Evolutionary conservation across 2,888 invertebrate genomes (phyloP).

Genomic region (Himalopsyche japonica): DNA sequence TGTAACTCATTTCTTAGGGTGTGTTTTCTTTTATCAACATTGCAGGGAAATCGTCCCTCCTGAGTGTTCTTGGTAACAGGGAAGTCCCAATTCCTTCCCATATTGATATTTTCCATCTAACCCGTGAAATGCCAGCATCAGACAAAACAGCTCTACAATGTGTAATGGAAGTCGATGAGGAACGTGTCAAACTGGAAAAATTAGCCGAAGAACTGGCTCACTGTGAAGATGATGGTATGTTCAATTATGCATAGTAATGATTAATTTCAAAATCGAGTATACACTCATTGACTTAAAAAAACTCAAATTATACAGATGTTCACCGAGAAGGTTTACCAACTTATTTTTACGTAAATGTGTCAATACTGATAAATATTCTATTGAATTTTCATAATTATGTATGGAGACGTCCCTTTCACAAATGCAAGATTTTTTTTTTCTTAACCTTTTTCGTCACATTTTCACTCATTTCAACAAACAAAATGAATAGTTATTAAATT

Average conservation of each 20-base stretch:
- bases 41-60: slow-evolving; percentile 87
- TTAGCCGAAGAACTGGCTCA: slow-evolving; percentile 88
- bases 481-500: no score
- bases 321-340: no score
- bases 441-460: no score
- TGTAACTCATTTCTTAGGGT: neutral
- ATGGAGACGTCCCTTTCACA: no score
- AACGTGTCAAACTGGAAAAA: slow-evolving; percentile 86
- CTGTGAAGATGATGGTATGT: slow-evolving; percentile 80
- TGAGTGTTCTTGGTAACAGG: slow-evolving; percentile 88
- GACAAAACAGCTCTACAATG: slow-evolving; percentile 93
- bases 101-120: slow-evolving; percentile 96
- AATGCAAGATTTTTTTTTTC: no score
- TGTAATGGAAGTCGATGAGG: slow-evolving; percentile 98
- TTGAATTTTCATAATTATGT: no score
- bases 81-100: slow-evolving; percentile 95
- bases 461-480: no score
- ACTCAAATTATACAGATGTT: no score
- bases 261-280: no score
- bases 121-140: slow-evolving; percentile 97
- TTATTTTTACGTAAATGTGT: no score
- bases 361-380: no score
- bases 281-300: no score
- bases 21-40: neutral
- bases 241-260: neutral